These are phyloP conservation scores for Thysanoteuthis rhombus DNA, from an alignment of 2,888 invertebrate species.

Conservation along the genomic window DNA sequence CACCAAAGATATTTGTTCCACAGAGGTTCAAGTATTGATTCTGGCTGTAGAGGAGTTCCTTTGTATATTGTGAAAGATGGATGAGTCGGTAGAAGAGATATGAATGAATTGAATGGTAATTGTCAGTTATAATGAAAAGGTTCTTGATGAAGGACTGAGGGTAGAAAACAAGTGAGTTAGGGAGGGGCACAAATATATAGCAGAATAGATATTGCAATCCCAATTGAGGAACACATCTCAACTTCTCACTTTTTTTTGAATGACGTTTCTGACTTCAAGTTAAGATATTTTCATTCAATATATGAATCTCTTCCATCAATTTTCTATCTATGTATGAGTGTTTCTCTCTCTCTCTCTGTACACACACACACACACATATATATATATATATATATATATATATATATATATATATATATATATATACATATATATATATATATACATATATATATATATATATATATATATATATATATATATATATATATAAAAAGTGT, in stretches of 20 bases:
- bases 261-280: neutral
- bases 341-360: no score
- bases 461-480: no score
- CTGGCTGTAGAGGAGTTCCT: neutral
- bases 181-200: no score
- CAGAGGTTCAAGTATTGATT: neutral
- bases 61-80: constrained; percentile 32
- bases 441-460: no score
- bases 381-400: neutral
- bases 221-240: neutral
- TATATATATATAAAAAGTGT: neutral
- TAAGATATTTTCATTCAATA: no score
- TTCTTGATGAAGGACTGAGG: neutral
- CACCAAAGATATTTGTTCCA: neutral
- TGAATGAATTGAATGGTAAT: neutral
- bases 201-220: neutral
- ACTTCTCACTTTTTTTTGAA: neutral
- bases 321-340: no score
- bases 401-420: constrained; percentile 12
- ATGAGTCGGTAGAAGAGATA: neutral
- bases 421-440: neutral
- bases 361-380: neutral
- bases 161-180: neutral
- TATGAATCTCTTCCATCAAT: no score
- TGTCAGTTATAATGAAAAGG: neutral